These are phyloP conservation scores for Chesias legatella DNA, from an alignment of 2,888 invertebrate genomes.

Conservation along the genomic window DNA sequence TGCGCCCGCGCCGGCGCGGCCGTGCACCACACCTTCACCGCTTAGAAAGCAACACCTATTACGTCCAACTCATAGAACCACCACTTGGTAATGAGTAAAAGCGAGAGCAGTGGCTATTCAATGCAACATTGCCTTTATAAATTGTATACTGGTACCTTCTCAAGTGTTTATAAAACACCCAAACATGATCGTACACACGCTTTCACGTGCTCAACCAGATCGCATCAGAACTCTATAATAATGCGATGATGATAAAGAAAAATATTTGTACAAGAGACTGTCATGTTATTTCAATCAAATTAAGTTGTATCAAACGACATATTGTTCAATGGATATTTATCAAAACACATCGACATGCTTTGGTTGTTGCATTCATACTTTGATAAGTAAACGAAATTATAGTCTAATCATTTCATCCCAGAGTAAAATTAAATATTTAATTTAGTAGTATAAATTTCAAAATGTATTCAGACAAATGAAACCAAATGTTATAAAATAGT, in stretches of 20 bases:
- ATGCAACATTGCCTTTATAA: conserved; percentile 26
- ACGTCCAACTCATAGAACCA: conserved; percentile 56
- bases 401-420: too few species aligned
- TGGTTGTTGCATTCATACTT: too few species aligned
- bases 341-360: conserved; percentile 36
- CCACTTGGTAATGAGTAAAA: conserved; percentile 58
- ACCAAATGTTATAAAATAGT: too few species aligned
- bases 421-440: too few species aligned
- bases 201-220: conserved; percentile 44
- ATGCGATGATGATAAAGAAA: conserved; percentile 55
- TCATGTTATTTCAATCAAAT: conserved; percentile 55
- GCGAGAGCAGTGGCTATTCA: conserved; percentile 55
- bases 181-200: conserved; percentile 40
- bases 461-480: too few species aligned
- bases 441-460: too few species aligned
- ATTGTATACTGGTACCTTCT: conserved; percentile 15
- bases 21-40: conserved; percentile 75
- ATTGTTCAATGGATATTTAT: conserved; percentile 42
- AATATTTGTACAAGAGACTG: conserved; percentile 55
- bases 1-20: conserved; percentile 43
- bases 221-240: conserved; percentile 45
- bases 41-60: conserved; percentile 75
- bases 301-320: conserved; percentile 42
- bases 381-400: too few species aligned
- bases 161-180: conserved; percentile 6